A percentile compares a stretch with the other conserved stretches of the same genome.
These are phyloP conservation scores for Campylomormyrus numenius DNA, from an alignment of 2,113 vertebrate species.

Conservation along the genomic window DNA sequence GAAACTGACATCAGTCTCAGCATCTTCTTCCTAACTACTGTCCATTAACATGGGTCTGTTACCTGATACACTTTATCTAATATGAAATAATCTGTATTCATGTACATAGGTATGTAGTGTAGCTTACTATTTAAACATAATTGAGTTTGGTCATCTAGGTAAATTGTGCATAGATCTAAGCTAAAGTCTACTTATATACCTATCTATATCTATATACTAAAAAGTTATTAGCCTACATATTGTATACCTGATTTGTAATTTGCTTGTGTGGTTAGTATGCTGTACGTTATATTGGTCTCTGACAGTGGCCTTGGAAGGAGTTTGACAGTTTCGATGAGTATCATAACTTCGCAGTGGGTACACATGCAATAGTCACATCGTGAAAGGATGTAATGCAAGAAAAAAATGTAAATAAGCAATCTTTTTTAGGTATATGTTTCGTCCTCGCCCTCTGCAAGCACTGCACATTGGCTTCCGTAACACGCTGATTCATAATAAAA, in stretches of 20 bases:
- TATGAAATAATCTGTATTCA: neutral
- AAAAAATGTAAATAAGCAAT: no score
- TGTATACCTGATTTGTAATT: neutral
- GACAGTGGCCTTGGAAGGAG: neutral
- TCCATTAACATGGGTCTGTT: neutral
- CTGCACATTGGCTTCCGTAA: neutral
- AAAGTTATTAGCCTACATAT: neutral
- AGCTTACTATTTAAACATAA: neutral
- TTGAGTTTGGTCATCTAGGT: neutral
- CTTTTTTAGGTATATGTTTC: neutral
- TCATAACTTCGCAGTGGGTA: neutral
- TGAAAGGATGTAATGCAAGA: neutral
- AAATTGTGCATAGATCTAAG: neutral
- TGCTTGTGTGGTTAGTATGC: neutral
- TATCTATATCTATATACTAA: neutral
- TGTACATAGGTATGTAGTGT: neutral
- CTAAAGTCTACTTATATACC: neutral
- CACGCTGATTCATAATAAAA: neutral
- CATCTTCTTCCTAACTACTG: neutral
- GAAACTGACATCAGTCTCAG: neutral
- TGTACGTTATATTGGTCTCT: neutral
- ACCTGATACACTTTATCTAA: neutral
- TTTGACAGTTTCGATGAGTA: neutral
- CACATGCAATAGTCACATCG: neutral
- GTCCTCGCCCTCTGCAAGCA: neutral